Evolutionary conservation across 2,113 vertebrate genomes (phyloP).

Genomic region (Ameiurus melas): DNA sequence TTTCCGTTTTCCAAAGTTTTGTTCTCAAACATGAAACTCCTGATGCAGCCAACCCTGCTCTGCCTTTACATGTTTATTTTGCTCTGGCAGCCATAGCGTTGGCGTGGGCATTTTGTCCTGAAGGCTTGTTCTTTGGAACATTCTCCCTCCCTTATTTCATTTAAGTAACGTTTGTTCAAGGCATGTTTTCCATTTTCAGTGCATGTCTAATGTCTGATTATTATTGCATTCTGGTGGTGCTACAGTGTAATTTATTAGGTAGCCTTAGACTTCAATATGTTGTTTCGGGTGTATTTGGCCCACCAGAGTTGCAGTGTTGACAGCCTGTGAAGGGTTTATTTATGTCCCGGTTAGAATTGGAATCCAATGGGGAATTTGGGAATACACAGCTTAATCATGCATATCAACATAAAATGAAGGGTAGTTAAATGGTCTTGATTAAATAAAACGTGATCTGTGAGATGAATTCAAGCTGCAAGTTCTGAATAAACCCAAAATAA

Average conservation of each 20-base stretch:
- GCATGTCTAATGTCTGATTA: background rate
- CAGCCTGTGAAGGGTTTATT: background rate
- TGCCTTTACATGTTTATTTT: conserved; percentile 12
- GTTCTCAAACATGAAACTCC: conserved; percentile 2
- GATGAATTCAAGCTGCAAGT: background rate
- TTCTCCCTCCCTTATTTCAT: background rate
- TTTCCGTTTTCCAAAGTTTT: background rate
- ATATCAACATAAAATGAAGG: background rate
- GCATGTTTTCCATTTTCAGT: background rate
- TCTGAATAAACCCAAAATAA: conserved; percentile 32
- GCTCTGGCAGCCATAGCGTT: conserved; percentile 11
- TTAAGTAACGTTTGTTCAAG: background rate
- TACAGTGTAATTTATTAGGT: background rate
- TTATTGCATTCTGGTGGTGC: background rate
- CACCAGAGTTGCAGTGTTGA: background rate
- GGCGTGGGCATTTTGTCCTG: conserved; percentile 14
- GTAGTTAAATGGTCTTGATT: background rate
- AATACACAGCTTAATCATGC: conserved; percentile 19
- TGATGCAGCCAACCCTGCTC: background rate
- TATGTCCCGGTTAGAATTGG: background rate
- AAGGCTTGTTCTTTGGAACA: background rate
- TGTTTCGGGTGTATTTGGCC: background rate
- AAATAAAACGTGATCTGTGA: background rate
- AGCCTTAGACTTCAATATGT: background rate
- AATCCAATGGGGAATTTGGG: background rate